Percentiles rank a stretch among this genome's conserved stretches.
phyloP scores from a whole-genome alignment of 2,113 vertebrate genomes.

The Passerina amoena region DNA sequence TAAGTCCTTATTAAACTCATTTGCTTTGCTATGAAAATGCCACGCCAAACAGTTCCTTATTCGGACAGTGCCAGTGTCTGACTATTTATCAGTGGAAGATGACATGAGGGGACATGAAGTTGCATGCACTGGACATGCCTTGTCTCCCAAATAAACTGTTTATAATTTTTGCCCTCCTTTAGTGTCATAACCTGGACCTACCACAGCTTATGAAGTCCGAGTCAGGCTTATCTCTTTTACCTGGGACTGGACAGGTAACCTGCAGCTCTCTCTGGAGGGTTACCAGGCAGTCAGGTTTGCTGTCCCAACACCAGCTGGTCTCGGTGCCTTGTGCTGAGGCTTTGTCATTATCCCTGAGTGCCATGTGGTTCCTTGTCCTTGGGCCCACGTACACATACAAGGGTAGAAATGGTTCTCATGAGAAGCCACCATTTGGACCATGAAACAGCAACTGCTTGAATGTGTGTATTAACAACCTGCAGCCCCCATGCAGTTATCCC shows the following conservation, averaged over 20 bases:
- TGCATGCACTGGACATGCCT: not conserved
- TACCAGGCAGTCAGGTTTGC: not conserved
- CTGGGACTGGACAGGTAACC: not conserved
- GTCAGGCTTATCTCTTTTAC: not conserved
- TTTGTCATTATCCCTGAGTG: not conserved
- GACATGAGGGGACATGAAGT: not conserved
- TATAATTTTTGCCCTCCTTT: not conserved
- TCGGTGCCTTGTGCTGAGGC: not conserved
- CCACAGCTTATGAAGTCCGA: not conserved
- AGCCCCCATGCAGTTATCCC: not conserved
- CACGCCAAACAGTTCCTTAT: not conserved
- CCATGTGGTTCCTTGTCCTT: not conserved
- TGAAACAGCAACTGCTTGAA: not conserved
- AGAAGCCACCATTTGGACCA: not conserved
- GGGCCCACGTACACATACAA: accelerated
- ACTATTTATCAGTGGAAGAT: not conserved
- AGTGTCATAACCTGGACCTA: not conserved
- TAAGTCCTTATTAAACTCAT: not conserved
- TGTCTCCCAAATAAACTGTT: not conserved
- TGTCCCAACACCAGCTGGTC: not conserved
- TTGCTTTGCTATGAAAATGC: not conserved
- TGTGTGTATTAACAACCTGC: not conserved
- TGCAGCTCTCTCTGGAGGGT: not conserved
- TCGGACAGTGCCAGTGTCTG: not conserved
- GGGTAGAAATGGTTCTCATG: not conserved